Conservation (phyloP, 2,888 invertebrate genomes). For the Rhagonycha fulva region DNA sequence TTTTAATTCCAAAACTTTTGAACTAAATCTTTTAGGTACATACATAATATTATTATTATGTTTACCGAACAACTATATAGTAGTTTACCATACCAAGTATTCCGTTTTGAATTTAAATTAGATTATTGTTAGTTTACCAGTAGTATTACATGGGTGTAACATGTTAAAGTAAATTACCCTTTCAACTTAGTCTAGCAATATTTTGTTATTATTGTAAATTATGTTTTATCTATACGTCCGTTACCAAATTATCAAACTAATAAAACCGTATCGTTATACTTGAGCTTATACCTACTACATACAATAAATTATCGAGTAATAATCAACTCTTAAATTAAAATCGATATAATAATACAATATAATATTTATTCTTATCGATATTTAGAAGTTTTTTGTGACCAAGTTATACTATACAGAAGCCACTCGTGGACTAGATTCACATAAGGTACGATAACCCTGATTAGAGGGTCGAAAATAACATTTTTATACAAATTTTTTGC, state of each 20-base stretch:
- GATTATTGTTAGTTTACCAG: neutral
- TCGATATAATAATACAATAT: neutral
- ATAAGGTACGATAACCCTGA: slow-evolving; percentile 3
- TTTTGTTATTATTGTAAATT: neutral
- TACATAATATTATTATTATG: neutral
- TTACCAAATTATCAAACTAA: neutral
- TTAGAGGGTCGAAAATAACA: neutral
- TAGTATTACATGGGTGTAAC: neutral
- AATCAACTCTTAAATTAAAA: neutral
- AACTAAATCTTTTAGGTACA: too few relatives aligned
- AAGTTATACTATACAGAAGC: slow-evolving; percentile 9
- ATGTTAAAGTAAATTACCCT: neutral
- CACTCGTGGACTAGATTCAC: slow-evolving; percentile 9
- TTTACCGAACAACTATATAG: neutral
- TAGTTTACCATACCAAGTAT: neutral
- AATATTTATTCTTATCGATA: neutral
- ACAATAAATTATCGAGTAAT: neutral
- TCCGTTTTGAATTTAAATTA: neutral
- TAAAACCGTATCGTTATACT: neutral
- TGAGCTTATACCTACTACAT: too few relatives aligned
- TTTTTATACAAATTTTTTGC: neutral
- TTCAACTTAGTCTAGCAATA: neutral
- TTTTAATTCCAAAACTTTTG: too few relatives aligned
- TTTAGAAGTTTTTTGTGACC: neutral
- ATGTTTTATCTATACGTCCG: neutral